These are phyloP conservation scores for Oscheius sp. DNA, from an alignment of 2,888 invertebrate species.

Conservation along the genomic window DNA sequence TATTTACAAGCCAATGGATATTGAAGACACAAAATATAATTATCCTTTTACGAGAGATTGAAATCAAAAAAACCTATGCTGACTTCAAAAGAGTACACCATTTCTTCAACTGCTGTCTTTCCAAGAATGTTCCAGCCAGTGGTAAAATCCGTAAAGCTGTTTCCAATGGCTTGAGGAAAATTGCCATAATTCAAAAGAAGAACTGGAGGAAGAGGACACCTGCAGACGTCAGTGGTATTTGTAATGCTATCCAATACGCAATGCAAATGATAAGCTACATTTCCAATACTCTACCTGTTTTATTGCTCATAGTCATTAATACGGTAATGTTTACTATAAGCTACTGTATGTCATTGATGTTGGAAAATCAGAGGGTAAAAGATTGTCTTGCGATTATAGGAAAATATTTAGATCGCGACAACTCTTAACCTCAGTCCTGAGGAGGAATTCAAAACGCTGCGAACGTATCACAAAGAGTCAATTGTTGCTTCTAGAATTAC, in stretches of 20 bases:
- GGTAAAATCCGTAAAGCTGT: neutral
- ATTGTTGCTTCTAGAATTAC: neutral
- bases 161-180: slow-evolving; percentile 1
- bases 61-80: too few relatives aligned
- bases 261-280: neutral
- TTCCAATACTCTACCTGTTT: neutral
- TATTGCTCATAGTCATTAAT: neutral
- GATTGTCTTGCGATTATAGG: neutral
- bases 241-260: too few relatives aligned
- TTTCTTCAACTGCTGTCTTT: too few relatives aligned
- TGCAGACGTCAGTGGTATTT: neutral
- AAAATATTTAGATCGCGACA: neutral
- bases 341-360: slow-evolving; percentile 10
- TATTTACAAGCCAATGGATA: neutral
- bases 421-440: neutral
- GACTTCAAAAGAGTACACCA: too few relatives aligned
- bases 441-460: slow-evolving; percentile 7
- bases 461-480: neutral
- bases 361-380: neutral
- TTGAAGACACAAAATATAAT: too few relatives aligned
- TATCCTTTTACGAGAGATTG: too few relatives aligned
- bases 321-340: slow-evolving; percentile 14
- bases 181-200: slow-evolving; percentile 7
- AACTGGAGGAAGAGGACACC: neutral
- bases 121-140: neutral